Percentiles rank a stretch among this genome's conserved stretches.
phyloP scores from a whole-genome alignment of 1,140 invertebrate genomes.

The Drosophila serrata region DNA sequence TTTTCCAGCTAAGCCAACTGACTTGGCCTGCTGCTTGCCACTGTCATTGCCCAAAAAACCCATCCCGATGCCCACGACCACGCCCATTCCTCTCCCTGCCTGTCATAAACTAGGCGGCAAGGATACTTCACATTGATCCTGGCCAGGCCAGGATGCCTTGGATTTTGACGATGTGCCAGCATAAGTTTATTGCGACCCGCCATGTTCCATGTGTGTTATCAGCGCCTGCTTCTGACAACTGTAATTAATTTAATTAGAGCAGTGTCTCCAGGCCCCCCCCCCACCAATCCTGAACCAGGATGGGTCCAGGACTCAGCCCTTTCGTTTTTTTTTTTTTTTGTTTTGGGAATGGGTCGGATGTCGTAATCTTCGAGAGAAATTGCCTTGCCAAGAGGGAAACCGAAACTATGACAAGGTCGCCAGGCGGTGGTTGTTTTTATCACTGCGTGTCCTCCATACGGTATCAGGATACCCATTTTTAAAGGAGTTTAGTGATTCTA shows the following conservation, averaged over 20 bases:
- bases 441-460: background rate
- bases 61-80: background rate
- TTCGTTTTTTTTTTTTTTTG: no score
- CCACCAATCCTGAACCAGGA: no score
- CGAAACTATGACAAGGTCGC: constrained; percentile 52
- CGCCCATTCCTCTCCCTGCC: background rate
- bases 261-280: background rate
- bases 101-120: constrained; percentile 54
- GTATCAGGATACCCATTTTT: background rate
- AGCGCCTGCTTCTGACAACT: constrained; percentile 62
- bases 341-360: constrained; percentile 3
- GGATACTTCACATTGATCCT: constrained; percentile 34
- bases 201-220: constrained; percentile 67
- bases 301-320: no score
- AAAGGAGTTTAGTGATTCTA: background rate
- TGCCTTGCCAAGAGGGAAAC: constrained; percentile 44
- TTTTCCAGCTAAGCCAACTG: constrained; percentile 69
- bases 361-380: constrained; percentile 55
- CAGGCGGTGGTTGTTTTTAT: background rate
- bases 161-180: constrained; percentile 70
- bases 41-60: constrained; percentile 18
- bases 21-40: constrained; percentile 34
- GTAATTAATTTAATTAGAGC: constrained; percentile 81
- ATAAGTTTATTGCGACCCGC: constrained; percentile 71
- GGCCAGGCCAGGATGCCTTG: constrained; percentile 24